These are phyloP conservation scores for Cylloceria caligata DNA, from an alignment of 2,888 invertebrate genomes.

Conservation along the genomic window DNA sequence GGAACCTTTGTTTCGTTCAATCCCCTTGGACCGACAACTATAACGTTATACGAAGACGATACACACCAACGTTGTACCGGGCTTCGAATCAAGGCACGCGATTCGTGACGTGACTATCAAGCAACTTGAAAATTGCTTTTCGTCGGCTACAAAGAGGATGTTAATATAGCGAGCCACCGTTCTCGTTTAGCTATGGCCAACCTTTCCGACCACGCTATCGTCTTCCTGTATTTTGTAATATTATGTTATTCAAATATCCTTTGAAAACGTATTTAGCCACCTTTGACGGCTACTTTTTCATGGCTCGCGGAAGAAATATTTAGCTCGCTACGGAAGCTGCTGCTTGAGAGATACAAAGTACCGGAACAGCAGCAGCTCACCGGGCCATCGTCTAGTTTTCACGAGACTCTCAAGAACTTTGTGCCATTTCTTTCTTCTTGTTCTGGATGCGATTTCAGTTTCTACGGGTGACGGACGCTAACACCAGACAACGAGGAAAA, in stretches of 20 bases:
- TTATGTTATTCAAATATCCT: conserved; percentile 6
- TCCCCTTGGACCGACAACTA: conserved; percentile 60
- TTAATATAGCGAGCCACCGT: conserved; percentile 14
- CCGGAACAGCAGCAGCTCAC: conserved; percentile 18
- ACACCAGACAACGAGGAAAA: conserved; percentile 49
- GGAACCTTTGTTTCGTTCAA: conserved; percentile 71
- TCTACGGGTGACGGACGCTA: conserved; percentile 42
- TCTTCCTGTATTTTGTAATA: background rate
- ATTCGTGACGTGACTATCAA: conserved; percentile 73
- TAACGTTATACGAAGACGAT: conserved; percentile 37
- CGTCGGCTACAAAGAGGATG: conserved; percentile 63
- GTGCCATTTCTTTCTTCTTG: conserved; percentile 49
- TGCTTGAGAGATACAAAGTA: conserved; percentile 33
- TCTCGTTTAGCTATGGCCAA: conserved; percentile 8
- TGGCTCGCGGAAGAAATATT: conserved; percentile 15
- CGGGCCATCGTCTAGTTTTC: conserved; percentile 42
- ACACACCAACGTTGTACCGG: conserved; percentile 39
- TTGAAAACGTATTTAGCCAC: conserved; percentile 22
- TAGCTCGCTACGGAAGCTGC: conserved; percentile 6
- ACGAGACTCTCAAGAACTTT: conserved; percentile 49
- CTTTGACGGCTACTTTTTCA: conserved; percentile 10
- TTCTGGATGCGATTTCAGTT: conserved; percentile 50
- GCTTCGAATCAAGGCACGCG: conserved; percentile 68
- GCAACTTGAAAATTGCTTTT: conserved; percentile 72
- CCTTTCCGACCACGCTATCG: background rate